A percentile compares a stretch with the other conserved stretches of the same genome.
Conservation (phyloP, 2,113 vertebrate genomes). For the Cryptomyrus ogoouensis region DNA sequence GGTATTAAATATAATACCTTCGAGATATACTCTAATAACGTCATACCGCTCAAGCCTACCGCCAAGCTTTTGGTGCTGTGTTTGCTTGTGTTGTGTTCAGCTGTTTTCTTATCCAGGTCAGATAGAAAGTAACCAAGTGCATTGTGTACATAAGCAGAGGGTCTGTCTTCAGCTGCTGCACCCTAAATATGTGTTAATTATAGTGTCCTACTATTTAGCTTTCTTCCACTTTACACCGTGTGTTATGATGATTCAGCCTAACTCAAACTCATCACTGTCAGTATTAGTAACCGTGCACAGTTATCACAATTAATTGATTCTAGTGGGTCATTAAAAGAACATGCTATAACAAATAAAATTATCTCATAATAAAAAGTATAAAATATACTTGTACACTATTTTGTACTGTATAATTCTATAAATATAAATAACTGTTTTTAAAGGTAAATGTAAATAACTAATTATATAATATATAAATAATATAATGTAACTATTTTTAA, state of each 20-base stretch:
- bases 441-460: not conserved
- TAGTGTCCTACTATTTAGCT: not conserved
- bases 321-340: not conserved
- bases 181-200: not conserved
- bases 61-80: not conserved
- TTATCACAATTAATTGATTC: not conserved
- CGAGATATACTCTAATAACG: not conserved
- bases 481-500: not conserved
- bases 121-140: not conserved
- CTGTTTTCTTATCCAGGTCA: not conserved
- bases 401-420: not conserved
- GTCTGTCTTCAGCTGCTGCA: not conserved
- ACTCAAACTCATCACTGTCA: not conserved
- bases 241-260: not conserved
- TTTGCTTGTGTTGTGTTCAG: not conserved
- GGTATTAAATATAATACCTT: not conserved
- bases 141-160: not conserved
- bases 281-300: not conserved
- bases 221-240: not conserved
- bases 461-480: not conserved
- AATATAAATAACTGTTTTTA: not conserved
- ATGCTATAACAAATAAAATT: not conserved
- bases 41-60: not conserved
- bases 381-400: not conserved
- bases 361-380: not conserved